Evolutionary conservation across 92 coral and sea anemone species (phyloP), one percentile per base, ranked within the genome.

Genomic region (Palythoa grandiflora): DNA sequence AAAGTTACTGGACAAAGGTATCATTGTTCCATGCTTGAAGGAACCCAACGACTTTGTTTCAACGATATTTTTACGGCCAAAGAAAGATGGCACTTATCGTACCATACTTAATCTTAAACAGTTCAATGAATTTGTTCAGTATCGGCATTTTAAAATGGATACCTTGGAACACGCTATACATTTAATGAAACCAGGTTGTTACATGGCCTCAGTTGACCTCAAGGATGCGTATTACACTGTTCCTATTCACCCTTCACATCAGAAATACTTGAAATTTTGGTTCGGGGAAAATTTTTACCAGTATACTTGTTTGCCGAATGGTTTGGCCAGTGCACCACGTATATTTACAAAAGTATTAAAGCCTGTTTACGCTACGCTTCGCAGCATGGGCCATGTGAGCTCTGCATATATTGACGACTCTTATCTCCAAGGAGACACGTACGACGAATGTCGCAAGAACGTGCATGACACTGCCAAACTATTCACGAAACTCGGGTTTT

Each of bases 221-320:
- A 55, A 55, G 51, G 90, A 90, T 36, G 91, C 93, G 28, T 90
- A 90, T 65, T 90, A 90, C 79, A n/a, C 89, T 16, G 59, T 89
- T 17, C 88, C 94, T 28, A 85, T 89, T 17, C 84, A 81, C 7
- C 35, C 16, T 8, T 60, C 44, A 21, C 78, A 92, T 37, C 86
- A 83, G 68, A 92, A 88, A 77, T 91, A 71, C 48, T 71, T 91
- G 14, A 92, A 85, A 75, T 89, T 92, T 40, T 38, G 20, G 17
- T 89, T 79, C 57, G 71, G 71, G 12, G 91, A 86, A 3, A 52
- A 65, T 21, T 50, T 89, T 54, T 92, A 89, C 55, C 88, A 86
- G 48, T 92, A 79, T 73, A 92, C 94, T 40, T 92, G 94, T 75
- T 68, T 92, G 5, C 94, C 94, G 3, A 92, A 78, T 81, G 94